A percentile compares a stretch with the other conserved stretches of the same genome.
Evolutionary conservation across 2,888 invertebrate genomes (phyloP).

Genomic region (Cordilura impudica): DNA sequence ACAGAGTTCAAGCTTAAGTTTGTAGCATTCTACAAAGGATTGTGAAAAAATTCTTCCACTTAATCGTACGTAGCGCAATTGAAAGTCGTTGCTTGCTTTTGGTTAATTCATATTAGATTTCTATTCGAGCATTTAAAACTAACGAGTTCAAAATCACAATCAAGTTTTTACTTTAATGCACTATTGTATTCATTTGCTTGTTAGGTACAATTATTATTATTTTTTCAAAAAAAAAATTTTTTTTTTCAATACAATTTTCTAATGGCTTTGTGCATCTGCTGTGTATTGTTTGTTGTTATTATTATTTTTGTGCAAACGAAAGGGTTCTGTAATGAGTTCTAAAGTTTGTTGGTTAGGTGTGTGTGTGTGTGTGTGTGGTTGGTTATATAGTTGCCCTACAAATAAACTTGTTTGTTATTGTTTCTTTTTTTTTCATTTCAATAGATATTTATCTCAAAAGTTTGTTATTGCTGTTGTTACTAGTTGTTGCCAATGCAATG

Average conservation of each 20-base stretch:
- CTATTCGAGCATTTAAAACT: slow-evolving; percentile 54
- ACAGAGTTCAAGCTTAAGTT: neutral
- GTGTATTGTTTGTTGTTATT: neutral
- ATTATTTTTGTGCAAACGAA: slow-evolving; percentile 48
- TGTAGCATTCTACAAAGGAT: neutral
- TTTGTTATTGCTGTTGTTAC: slow-evolving; percentile 35
- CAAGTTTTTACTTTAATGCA: slow-evolving; percentile 19
- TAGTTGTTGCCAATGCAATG: slow-evolving; percentile 1
- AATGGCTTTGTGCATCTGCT: slow-evolving; percentile 6
- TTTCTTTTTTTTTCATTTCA: slow-evolving; percentile 53
- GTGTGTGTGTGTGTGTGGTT: neutral
- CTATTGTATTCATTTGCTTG: neutral
- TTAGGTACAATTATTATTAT: slow-evolving; percentile 5
- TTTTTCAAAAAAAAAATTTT: neutral
- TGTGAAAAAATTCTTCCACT: neutral
- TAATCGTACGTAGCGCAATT: neutral
- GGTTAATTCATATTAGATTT: slow-evolving; percentile 23
- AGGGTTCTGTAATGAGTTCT: slow-evolving; percentile 58
- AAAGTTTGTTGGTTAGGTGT: slow-evolving; percentile 38
- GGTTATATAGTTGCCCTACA: slow-evolving; percentile 36
- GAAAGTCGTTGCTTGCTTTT: neutral
- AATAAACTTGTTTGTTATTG: slow-evolving; percentile 56
- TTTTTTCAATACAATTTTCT: slow-evolving; percentile 14
- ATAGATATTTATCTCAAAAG: slow-evolving; percentile 58
- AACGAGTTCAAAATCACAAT: slow-evolving; percentile 55